phyloP scores from a whole-genome alignment of 2,113 vertebrate species.

The Tachuris rubrigastra region DNA sequence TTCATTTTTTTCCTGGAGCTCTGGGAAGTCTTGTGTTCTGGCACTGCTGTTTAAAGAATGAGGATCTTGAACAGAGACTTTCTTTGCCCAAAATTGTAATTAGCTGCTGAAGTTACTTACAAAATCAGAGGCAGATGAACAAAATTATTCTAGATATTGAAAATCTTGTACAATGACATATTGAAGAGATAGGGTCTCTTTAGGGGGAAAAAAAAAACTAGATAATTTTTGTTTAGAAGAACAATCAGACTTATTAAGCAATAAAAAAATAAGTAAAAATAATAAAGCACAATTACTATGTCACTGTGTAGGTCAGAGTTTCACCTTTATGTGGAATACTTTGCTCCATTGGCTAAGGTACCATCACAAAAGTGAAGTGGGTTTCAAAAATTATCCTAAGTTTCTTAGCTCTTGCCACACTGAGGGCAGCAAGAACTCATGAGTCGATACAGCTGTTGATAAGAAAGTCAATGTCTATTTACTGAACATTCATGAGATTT shows the following conservation, averaged over 20 bases:
- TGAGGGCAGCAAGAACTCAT: neutral
- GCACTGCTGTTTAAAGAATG: neutral
- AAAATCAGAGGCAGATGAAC: constrained; percentile 38
- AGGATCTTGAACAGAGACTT: constrained; percentile 39
- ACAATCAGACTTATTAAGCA: neutral
- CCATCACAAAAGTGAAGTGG: neutral
- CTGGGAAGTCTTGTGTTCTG: constrained; percentile 24
- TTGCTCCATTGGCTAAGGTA: neutral
- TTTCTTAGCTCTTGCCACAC: neutral
- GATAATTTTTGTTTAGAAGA: neutral
- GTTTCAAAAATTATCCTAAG: neutral
- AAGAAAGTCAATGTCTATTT: neutral
- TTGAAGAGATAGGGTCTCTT: neutral
- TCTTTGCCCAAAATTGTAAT: constrained; percentile 41
- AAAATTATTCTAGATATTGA: constrained; percentile 31
- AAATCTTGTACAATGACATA: constrained; percentile 28
- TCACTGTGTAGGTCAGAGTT: neutral
- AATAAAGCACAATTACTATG: neutral
- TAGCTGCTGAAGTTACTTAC: constrained; percentile 45
- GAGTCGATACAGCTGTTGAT: neutral
- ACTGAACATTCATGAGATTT: neutral
- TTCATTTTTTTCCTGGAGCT: neutral
- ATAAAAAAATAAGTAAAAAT: neutral
- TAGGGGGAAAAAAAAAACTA: neutral
- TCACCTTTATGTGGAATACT: neutral